Base-by-base conservation (phyloP, 2,113 vertebrate species). In the Alosa alosa region DNA sequence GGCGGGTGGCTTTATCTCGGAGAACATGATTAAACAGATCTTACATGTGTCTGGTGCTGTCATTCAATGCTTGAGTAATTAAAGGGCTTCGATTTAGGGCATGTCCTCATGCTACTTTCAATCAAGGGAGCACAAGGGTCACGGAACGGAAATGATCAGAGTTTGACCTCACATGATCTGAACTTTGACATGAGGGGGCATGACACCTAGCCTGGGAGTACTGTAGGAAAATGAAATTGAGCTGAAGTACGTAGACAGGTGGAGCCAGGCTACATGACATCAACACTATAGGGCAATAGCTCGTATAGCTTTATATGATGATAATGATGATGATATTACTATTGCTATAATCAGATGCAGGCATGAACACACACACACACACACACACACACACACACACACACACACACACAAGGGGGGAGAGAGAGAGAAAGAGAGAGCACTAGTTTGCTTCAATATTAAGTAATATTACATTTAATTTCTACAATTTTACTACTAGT, bases 11-110 rank as follows among this genome's bases (percentile, higher is more conserved):
- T 86, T 64, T 11, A 82, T 60, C 82, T 68, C 9, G 20, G 64
- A 22, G 82, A 36, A 78, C 81, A 39, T 60, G 55, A 86, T 86
- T 75, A 52, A 83, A 15, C 31, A 15, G 25, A 15, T 86, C 81
- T 82, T 31, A 82, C 8, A 60, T 46, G 85, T 55, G 52, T 50
- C 81, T 49, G 78, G 41, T 47, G 49, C 64, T 55, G 82, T 68
- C 81, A 45, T 4, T 68, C 44, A 82, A 55, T 25, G 22, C 60
- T 75, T 18, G 49, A 83, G 36, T 52, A 55, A 46, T 83, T 44
- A 72, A 46, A 20, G 55, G 41, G 49, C 57, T 52, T 41, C 31
- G 44, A 4, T 64, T 64, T 31, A 36, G 64, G 64, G 9, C 64
- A 72, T 72, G 64, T 36, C 9, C 25, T 72, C 64, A 4, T 72